Evolutionary conservation across 2,888 invertebrate genomes (phyloP).

Genomic region (Fissipunctia ypsillon): DNA sequence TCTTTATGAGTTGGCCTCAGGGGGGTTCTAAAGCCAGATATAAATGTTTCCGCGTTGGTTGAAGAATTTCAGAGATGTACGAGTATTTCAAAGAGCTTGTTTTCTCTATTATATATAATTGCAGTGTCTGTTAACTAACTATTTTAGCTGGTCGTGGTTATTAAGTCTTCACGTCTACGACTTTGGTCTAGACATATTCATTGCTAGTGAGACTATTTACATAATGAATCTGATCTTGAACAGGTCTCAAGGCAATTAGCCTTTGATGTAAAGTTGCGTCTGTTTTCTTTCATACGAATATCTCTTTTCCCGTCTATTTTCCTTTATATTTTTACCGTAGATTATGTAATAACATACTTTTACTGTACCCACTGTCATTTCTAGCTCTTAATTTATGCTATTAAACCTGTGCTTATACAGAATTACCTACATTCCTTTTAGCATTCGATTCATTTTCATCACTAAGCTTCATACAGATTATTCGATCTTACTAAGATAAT

Average conservation of each 20-base stretch:
- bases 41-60: slow-evolving; percentile 28
- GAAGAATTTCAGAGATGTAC: slow-evolving; percentile 7
- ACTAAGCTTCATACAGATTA: slow-evolving; percentile 4
- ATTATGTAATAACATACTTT: neutral
- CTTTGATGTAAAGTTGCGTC: neutral
- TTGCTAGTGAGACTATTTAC: neutral
- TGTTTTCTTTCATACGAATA: neutral
- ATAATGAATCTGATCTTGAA: slow-evolving; percentile 1
- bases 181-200: slow-evolving; percentile 34
- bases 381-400: neutral
- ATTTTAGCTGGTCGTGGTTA: neutral
- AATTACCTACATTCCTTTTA: neutral
- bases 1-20: slow-evolving; percentile 39
- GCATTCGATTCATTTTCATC: neutral
- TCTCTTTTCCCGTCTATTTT: neutral
- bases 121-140: neutral
- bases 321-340: too few species aligned
- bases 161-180: neutral
- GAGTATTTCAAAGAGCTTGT: neutral
- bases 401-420: neutral
- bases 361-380: neutral
- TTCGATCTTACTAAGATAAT: slow-evolving; percentile 12
- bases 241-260: slow-evolving; percentile 11
- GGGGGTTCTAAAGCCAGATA: slow-evolving; percentile 17
- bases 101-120: neutral